Percentiles rank a stretch among this genome's conserved stretches.
phyloP scores from a whole-genome alignment of 2,888 invertebrate species.

The Parascotia fuliginaria region DNA sequence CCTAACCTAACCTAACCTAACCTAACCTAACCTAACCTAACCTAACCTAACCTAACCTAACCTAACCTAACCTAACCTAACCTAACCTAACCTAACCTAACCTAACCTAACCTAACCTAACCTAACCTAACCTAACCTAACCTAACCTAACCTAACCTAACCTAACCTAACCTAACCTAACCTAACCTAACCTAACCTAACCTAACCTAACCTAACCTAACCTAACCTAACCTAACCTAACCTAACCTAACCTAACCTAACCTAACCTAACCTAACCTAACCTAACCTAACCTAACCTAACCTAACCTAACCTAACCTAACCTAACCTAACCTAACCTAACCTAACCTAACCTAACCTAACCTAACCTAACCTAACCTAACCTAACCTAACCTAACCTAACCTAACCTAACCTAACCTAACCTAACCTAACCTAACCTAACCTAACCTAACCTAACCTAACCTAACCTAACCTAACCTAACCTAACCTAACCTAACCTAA shows the following conservation, averaged over 20 bases:
- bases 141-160: neutral
- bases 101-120: neutral
- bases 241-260: neutral
- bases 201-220: neutral
- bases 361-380: neutral
- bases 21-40: neutral
- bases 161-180: neutral
- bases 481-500: neutral
- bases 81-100: neutral
- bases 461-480: neutral
- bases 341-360: neutral
- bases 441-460: neutral
- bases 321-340: neutral
- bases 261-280: neutral
- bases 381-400: neutral
- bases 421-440: neutral
- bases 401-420: neutral
- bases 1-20: neutral
- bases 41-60: neutral
- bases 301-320: neutral
- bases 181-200: neutral
- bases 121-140: neutral
- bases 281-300: neutral
- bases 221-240: neutral
- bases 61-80: neutral